Percentiles rank a stretch among this genome's conserved stretches.
Conservation (phyloP, 2,888 invertebrate species). For the Minunthozetes semirufus region DNA sequence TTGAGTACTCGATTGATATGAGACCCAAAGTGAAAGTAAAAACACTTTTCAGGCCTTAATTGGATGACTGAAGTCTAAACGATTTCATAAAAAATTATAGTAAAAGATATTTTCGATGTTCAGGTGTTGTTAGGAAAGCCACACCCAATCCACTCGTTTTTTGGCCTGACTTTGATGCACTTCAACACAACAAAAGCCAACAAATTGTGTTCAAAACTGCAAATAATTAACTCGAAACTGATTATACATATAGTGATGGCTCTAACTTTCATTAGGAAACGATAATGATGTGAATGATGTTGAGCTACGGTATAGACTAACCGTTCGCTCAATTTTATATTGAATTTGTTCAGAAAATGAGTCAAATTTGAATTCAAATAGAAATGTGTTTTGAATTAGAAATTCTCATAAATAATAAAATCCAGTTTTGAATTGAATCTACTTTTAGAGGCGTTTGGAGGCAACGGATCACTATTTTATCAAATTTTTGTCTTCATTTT, state of each 20-base stretch:
- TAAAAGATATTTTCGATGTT: background rate
- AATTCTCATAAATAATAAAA: background rate
- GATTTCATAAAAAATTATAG: slow-evolving; percentile 1
- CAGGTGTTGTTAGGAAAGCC: background rate
- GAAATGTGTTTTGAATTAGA: no score
- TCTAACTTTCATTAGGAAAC: slow-evolving; percentile 17
- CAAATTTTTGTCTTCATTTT: background rate
- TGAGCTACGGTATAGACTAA: background rate
- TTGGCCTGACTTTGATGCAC: background rate
- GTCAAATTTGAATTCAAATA: no score
- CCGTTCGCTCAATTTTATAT: background rate
- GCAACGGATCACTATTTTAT: background rate
- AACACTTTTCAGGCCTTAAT: slow-evolving; percentile 22
- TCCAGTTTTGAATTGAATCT: background rate
- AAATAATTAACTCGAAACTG: slow-evolving; percentile 20
- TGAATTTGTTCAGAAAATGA: background rate
- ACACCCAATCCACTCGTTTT: slow-evolving; percentile 10
- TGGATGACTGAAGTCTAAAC: slow-evolving; percentile 12
- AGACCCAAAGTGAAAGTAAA: slow-evolving; percentile 1
- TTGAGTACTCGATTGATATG: background rate
- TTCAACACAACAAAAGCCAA: background rate
- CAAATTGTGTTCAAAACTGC: slow-evolving; percentile 4
- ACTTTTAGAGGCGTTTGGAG: no score
- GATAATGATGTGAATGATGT: slow-evolving; percentile 13
- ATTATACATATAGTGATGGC: slow-evolving; percentile 12